Evolutionary conservation across 2,797 vertebrate species (phyloP), one percentile per base, ranked within the genome.

Genomic region (Phalanger gymnotis): DNA sequence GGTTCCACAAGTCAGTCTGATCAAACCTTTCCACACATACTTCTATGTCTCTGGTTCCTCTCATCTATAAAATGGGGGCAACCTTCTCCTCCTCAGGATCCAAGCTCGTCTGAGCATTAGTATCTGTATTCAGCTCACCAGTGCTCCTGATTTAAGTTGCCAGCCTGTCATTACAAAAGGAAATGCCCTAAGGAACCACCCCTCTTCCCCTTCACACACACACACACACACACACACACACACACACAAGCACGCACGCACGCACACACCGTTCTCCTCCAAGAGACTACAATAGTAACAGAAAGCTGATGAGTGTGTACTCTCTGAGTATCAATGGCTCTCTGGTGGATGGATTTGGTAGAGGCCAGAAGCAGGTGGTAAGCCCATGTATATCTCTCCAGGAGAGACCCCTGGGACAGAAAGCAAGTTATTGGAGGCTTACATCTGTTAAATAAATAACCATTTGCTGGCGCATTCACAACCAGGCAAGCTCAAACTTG

Each of bases 401-500:
- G 5, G 93, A 96, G 94, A 95, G 94, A 93, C 57, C 58, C 53
- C 93, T 57, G 54, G 95, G 96, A 96, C 97, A 94, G 91, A 93
- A 54, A 58, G 94, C n/a, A 93, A 97, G 94, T 92, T 87, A 94
- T 91, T 96, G 96, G 92, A 98, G 96, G 97, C 97, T 97, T 98
- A 96, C 97, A 96, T 97, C 89, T 94, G 94, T 95, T 96, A 97
- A 97, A 98, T 96, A 94, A 97, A 97, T 90, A 53, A 0, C 30
- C 93, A 93, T 94, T 97, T 95, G 93, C 94, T 94, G 92, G 81
- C 55, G 90, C 93, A 91, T 94, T 97, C 96, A 96, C 58, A 92
- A 91, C 91, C 87, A 90, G 96, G 95, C 97, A 98, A 95, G 98
- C 96, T 92, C 94, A 94, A 97, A 97, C 97, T 94, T 96, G 98